Evolutionary conservation across 2,113 vertebrate genomes (phyloP).

Genomic region (Gavia stellata): DNA sequence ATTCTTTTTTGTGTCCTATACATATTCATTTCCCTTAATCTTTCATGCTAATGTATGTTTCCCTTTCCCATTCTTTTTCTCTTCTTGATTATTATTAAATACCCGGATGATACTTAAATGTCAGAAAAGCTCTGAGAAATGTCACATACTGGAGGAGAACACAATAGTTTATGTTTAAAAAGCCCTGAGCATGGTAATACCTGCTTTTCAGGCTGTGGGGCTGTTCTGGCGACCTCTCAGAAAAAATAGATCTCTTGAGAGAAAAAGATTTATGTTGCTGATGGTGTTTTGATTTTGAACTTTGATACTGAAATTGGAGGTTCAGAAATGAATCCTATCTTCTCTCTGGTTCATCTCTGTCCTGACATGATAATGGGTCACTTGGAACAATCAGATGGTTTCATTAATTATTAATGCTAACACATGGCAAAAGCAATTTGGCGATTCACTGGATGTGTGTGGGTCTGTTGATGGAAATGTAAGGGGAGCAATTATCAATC

Average conservation of each 20-base stretch:
- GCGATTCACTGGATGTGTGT: background rate
- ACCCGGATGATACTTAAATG: background rate
- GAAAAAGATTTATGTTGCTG: background rate
- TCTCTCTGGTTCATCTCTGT: background rate
- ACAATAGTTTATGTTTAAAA: background rate
- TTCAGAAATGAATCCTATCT: background rate
- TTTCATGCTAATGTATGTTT: background rate
- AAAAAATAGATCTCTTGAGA: background rate
- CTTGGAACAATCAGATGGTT: constrained; percentile 7
- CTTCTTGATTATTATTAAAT: background rate
- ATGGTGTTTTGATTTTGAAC: constrained; percentile 15
- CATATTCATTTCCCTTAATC: constrained; percentile 27
- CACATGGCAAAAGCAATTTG: constrained; percentile 41
- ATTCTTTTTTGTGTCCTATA: background rate
- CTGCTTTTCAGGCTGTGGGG: background rate
- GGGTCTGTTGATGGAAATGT: background rate
- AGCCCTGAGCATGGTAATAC: background rate
- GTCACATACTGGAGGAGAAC: background rate
- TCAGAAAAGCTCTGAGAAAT: constrained; percentile 16
- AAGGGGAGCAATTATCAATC: background rate
- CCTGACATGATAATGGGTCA: constrained; percentile 30
- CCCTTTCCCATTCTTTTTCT: background rate
- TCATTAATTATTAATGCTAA: constrained; percentile 59
- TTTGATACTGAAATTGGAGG: constrained; percentile 17
- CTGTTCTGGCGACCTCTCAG: background rate